Conservation (phyloP, 2,113 vertebrate species). For the Macroglossus sobrinus region DNA sequence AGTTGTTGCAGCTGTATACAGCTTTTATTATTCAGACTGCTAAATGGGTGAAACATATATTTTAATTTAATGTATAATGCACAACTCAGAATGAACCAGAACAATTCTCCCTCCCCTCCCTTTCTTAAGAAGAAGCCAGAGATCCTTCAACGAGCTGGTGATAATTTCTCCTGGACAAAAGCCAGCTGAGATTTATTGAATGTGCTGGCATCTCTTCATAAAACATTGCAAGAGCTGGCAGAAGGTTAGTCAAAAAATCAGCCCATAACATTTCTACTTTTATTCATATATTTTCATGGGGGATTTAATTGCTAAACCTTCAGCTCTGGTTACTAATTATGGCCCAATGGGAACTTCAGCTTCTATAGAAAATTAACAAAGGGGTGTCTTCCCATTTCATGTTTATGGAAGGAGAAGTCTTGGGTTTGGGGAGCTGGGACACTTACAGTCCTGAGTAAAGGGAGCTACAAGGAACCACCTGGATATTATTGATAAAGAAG, state of each 20-base stretch:
- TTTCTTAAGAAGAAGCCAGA: conserved; percentile 74
- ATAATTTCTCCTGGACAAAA: conserved; percentile 77
- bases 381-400: neutral
- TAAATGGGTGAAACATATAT: conserved; percentile 83
- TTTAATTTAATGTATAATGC: conserved; percentile 83
- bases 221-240: conserved; percentile 59
- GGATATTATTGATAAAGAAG: neutral
- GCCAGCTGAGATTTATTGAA: conserved; percentile 76
- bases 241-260: conserved; percentile 62
- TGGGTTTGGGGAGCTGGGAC: neutral
- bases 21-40: conserved; percentile 83
- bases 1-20: conserved; percentile 83
- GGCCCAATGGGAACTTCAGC: neutral
- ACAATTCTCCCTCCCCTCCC: conserved; percentile 31
- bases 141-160: conserved; percentile 65
- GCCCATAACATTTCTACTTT: conserved; percentile 47
- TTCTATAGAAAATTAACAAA: neutral
- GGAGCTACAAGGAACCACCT: neutral
- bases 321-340: conserved; percentile 46
- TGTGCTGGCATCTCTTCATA: conserved; percentile 62
- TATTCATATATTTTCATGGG: conserved; percentile 47
- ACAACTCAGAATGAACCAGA: conserved; percentile 69
- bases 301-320: conserved; percentile 58
- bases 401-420: neutral
- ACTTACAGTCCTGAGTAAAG: neutral